Conservation (phyloP, 1,140 invertebrate genomes). For the Penaeus japonicus region DNA sequence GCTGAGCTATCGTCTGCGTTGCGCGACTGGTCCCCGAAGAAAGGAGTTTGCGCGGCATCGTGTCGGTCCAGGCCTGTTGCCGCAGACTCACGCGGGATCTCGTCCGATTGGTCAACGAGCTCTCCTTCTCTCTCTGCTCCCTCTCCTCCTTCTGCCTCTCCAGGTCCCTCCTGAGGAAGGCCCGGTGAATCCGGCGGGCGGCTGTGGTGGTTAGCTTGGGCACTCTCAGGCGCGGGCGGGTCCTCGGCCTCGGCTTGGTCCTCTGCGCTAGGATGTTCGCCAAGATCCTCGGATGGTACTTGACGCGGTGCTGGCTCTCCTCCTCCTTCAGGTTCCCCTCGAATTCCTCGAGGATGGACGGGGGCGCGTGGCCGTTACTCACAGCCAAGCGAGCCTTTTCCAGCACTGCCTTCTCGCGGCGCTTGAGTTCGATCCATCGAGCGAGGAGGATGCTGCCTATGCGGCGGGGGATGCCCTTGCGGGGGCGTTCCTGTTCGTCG, state of each 20-base stretch:
- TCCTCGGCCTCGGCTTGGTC: neutral
- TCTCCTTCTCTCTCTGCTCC: neutral
- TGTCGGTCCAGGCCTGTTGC: constrained; percentile 16
- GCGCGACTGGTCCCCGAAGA: neutral
- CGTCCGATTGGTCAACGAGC: no score
- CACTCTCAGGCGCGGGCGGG: neutral
- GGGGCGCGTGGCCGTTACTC: constrained; percentile 20
- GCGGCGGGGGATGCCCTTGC: constrained; percentile 20
- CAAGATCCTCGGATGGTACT: constrained; percentile 32
- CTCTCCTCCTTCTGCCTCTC: neutral
- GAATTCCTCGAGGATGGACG: constrained; percentile 15
- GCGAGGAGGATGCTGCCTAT: constrained; percentile 29
- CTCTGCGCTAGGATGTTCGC: neutral
- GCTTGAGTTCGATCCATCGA: constrained; percentile 35
- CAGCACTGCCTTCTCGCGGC: constrained; percentile 13
- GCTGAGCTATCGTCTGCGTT: neutral
- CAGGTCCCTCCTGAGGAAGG: constrained; percentile 16
- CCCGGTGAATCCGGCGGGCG: constrained; percentile 17
- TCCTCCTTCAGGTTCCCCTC: constrained; percentile 8
- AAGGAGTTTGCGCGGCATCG: no score
- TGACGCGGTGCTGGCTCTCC: neutral
- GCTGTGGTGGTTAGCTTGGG: constrained; percentile 35
- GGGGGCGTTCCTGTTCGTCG: constrained; percentile 22
- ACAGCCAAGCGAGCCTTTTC: neutral
- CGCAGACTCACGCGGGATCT: neutral